Evolutionary conservation across 2,888 invertebrate genomes (phyloP), one percentile per base, ranked within the genome.

Genomic region (Rhagonycha lutea): DNA sequence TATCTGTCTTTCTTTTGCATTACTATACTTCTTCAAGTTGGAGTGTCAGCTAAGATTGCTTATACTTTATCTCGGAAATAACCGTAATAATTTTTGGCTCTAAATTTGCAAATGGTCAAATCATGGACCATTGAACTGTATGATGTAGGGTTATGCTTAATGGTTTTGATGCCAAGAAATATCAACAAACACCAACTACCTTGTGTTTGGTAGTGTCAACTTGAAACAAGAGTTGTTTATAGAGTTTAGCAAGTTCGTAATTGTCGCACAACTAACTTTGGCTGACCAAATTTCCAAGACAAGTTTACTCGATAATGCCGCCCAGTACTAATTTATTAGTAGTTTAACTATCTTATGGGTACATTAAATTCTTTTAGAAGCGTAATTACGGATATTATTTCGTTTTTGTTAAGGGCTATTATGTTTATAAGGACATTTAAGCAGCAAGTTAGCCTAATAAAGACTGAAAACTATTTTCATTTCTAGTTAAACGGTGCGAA

Each of bases 401-500:
- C 47, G 47, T 47, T 47, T 47, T 47, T 47, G 47, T 47, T 47
- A 47, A 18, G 47, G 47, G 47, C 47, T n/a, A n/a, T 47, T 47
- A 47, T 47, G 47, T 47, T 65, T 24, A 65, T 24, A 65, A 24
- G 24, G 26, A 65, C 63, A 65, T 65, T 65, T 65, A 65, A 65
- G 63, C 23, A 14, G 63, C 12, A 65, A 65, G 63, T 24, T n/a
- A 12, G 26, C 7, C 26, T 24, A 65, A 65, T 65, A 26, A 26
- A 18, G 63, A 24, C 26, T 65, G 63, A n/a, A 65, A 65, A 65
- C 63, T 65, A 65, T 65, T 65, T 65, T 65, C 26, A 65, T 65
- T 65, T 65, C 63, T 65, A 23, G 63, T 65, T 74, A 73, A 73
- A 70, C 72, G 61, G 73, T 69, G 75, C 62, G 78, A 75, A 77